A percentile compares a stretch with the other conserved stretches of the same genome.
phyloP scores from a whole-genome alignment of 2,113 vertebrate species.

The Daboia siamensis region DNA sequence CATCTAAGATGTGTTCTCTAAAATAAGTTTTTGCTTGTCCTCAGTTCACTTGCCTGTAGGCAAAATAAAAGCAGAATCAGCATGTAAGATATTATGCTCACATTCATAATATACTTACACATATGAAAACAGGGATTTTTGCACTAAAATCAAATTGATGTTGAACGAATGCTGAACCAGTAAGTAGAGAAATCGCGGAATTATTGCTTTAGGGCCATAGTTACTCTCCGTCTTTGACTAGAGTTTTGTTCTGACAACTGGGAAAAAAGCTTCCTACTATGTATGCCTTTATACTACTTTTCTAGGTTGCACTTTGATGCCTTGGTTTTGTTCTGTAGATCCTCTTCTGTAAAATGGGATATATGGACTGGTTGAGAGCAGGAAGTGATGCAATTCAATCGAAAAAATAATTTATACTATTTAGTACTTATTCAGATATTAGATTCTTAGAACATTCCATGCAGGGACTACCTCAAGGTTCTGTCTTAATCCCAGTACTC shows the following conservation, averaged over 20 bases:
- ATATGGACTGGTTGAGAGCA: neutral
- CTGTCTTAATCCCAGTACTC: neutral
- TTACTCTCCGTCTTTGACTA: neutral
- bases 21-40: neutral
- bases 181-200: neutral
- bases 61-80: neutral
- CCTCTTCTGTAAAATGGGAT: neutral
- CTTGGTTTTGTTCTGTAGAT: neutral
- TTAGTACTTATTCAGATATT: neutral
- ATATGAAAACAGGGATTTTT: neutral
- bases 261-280: neutral
- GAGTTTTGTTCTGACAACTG: neutral
- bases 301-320: neutral
- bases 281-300: neutral
- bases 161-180: neutral
- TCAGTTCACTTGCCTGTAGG: neutral
- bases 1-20: neutral
- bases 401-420: neutral
- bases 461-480: neutral
- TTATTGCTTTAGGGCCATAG: neutral
- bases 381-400: neutral
- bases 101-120: neutral
- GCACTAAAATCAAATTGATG: neutral
- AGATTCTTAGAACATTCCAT: neutral
- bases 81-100: neutral